Conservation (phyloP, 2,797 vertebrate species). For the Lithobates sylvaticus region DNA sequence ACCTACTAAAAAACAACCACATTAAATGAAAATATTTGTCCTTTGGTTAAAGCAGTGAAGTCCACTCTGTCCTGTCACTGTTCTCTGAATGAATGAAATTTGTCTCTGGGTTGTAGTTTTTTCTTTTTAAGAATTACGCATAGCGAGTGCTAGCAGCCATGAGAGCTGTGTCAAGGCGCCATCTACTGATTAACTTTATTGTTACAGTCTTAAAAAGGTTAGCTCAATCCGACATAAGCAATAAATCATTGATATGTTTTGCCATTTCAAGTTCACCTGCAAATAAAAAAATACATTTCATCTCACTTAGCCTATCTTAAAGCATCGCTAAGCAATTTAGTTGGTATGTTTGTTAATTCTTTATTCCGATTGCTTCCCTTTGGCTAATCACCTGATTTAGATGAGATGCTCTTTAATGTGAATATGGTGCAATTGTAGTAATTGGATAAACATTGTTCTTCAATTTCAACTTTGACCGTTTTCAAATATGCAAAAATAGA, state of each 20-base stretch:
- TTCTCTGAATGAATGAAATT: slow-evolving; percentile 20
- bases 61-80: not conserved
- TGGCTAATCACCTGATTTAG: slow-evolving; percentile 59
- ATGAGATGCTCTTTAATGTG: slow-evolving; percentile 55
- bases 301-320: slow-evolving; percentile 42
- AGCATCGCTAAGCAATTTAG: slow-evolving; percentile 41
- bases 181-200: slow-evolving; percentile 52
- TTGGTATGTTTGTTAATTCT: slow-evolving; percentile 43
- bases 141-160: not conserved
- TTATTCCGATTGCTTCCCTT: slow-evolving; percentile 56
- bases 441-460: slow-evolving; percentile 50
- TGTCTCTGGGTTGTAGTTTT: slow-evolving; percentile 32
- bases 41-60: slow-evolving; percentile 5
- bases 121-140: slow-evolving; percentile 37
- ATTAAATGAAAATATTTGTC: slow-evolving; percentile 23
- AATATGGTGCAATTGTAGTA: slow-evolving; percentile 53
- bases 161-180: slow-evolving; percentile 57
- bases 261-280: slow-evolving; percentile 28
- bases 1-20: not conserved
- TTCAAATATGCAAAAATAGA: slow-evolving; percentile 16
- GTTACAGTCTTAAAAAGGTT: slow-evolving; percentile 26
- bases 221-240: not conserved
- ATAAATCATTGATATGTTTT: slow-evolving; percentile 56
- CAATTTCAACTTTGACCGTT: slow-evolving; percentile 59
- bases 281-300: slow-evolving; percentile 49